A percentile compares a stretch with the other conserved stretches of the same genome.
These are phyloP conservation scores for Maniola hyperantus DNA, from an alignment of 2,888 invertebrate species.

Conservation along the genomic window DNA sequence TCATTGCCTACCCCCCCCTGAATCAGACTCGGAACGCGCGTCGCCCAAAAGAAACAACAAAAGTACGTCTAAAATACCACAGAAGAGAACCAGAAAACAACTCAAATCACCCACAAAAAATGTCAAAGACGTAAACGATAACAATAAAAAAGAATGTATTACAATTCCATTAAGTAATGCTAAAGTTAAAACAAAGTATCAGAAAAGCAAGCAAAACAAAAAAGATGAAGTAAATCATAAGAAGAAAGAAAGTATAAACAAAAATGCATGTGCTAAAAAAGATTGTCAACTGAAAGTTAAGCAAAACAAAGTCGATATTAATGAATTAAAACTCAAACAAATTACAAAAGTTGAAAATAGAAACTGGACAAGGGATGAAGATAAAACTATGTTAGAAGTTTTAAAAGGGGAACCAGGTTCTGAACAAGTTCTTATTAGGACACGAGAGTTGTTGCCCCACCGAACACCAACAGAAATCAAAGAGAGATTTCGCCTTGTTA, in stretches of 20 bases:
- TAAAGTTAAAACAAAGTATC: conserved; percentile 48
- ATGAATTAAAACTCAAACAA: conserved; percentile 31
- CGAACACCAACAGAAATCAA: conserved; percentile 83
- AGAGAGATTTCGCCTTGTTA: conserved; percentile 83
- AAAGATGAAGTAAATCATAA: conserved; percentile 47
- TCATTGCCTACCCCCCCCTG: conserved; percentile 60
- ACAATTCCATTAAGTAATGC: conserved; percentile 52
- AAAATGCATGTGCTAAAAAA: conserved; percentile 45
- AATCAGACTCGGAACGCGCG: conserved; percentile 65
- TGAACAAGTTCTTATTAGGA: conserved; percentile 84
- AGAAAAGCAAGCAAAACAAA: conserved; percentile 51
- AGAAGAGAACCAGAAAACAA: conserved; percentile 66
- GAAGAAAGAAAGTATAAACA: conserved; percentile 57
- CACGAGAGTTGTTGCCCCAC: conserved; percentile 77
- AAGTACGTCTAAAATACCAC: conserved; percentile 56
- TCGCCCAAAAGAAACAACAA: conserved; percentile 62
- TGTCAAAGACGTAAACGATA: conserved; percentile 71
- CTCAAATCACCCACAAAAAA: conserved; percentile 72
- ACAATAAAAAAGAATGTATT: conserved; percentile 62
- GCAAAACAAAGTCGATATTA: conserved; percentile 35
- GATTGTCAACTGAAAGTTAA: conserved; percentile 45
- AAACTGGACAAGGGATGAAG: conserved; percentile 91
- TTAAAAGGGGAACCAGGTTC: conserved; percentile 87
- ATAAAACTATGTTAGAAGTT: conserved; percentile 89
- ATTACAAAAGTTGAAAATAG: conserved; percentile 47